Evolutionary conservation across 2,797 vertebrate genomes (phyloP).

Genomic region (Eulemur albifrons): DNA sequence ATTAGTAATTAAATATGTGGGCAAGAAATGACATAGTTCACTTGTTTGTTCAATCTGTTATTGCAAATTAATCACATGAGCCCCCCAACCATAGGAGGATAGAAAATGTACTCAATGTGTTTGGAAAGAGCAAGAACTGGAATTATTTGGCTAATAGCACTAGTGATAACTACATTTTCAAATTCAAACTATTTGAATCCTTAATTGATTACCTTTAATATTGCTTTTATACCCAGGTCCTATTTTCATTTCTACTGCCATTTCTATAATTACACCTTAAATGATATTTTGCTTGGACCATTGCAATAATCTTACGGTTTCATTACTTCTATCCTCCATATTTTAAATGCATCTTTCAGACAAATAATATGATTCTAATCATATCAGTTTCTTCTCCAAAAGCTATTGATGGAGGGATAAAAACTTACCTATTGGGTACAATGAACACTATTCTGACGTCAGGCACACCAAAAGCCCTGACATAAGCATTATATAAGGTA

Average conservation of each 20-base stretch:
- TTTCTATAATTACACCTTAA: neutral
- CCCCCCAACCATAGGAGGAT: neutral
- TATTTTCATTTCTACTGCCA: neutral
- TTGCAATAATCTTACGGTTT: neutral
- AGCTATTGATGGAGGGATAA: neutral
- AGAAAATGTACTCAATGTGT: neutral
- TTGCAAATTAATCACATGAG: neutral
- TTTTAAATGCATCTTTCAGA: constrained; percentile 6
- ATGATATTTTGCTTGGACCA: neutral
- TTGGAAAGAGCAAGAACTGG: neutral
- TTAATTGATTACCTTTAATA: neutral
- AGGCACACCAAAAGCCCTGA: neutral
- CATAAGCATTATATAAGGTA: neutral
- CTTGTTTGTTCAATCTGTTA: neutral
- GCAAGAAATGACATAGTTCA: neutral
- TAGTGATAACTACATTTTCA: neutral
- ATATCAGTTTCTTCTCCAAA: neutral
- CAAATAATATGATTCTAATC: neutral
- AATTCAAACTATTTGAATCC: neutral
- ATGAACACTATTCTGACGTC: neutral
- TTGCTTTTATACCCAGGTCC: neutral
- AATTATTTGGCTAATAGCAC: neutral
- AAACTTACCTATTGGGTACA: neutral
- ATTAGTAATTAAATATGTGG: neutral
- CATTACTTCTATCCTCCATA: neutral